phyloP scores from a whole-genome alignment of 2,113 vertebrate species.

The Tragulus kanchil region DNA sequence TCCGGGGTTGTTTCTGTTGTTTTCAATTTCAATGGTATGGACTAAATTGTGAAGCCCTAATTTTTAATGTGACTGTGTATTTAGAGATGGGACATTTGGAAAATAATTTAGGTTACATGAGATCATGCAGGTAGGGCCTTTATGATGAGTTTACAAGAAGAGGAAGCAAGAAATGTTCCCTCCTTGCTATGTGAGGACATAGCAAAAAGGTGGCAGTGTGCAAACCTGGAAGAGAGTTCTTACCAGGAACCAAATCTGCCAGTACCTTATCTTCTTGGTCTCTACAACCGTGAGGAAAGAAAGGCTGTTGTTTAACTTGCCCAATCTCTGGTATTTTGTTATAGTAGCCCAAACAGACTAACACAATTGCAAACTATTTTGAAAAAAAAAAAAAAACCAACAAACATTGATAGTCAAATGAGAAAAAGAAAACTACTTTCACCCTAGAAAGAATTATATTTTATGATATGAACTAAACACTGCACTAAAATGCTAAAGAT shows the following conservation, averaged over 20 bases:
- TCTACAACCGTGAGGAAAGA: not conserved
- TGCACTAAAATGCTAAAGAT: not conserved
- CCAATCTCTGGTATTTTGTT: too few relatives aligned
- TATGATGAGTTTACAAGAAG: not conserved
- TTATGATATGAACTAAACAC: constrained; percentile 8
- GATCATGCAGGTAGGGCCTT: not conserved
- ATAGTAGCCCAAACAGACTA: too few relatives aligned
- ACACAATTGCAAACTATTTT: too few relatives aligned
- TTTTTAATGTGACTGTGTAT: not conserved
- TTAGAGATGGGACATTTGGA: not conserved
- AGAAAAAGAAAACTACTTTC: not conserved
- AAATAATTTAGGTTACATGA: not conserved
- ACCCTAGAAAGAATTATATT: not conserved
- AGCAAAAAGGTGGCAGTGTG: not conserved
- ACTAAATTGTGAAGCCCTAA: not conserved
- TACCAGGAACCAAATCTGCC: not conserved
- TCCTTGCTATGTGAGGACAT: not conserved
- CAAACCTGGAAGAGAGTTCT: not conserved
- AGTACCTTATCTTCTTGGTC: not conserved
- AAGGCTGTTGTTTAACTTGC: too few relatives aligned
- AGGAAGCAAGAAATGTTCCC: not conserved
- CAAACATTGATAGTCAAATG: not conserved
- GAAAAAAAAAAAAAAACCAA: not conserved
- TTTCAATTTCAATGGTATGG: not conserved
- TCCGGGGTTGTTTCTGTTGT: not conserved